Base-by-base conservation (phyloP, 2,888 invertebrate species). In the Hirtodrosophila confusa region DNA sequence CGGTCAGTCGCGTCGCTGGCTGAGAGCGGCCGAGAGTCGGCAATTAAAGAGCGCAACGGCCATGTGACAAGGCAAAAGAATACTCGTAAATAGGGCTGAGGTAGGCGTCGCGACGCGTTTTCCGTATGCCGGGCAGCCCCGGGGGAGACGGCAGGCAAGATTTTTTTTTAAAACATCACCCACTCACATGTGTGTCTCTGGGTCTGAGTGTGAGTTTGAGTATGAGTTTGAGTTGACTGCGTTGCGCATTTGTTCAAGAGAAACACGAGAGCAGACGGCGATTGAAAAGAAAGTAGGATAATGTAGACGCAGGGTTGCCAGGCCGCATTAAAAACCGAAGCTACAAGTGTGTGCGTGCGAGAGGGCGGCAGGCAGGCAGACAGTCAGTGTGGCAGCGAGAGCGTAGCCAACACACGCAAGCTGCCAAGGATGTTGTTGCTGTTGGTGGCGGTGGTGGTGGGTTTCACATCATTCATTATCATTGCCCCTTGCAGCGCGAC, bases 51-150 rank as follows among this genome's bases (percentile, higher is more conserved):
- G 79, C 77, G 80, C 86, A 77, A 78, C 78, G 82, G 68, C 77
- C 76, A 86, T 78, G 79, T 82, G 80, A 82, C 82, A 82, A 82
- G 67, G 80, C 86, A 80, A 65, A 86, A 80, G 68, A 74, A 77
- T 66, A 27, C 27, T 27, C 27, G 27, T 27, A 74, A 86, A 85
- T 85, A 78, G 87, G 82, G 83, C 78, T 69, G 78, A 84, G 84
- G 86, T 86, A 77, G 84, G 74, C 80, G 75, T 39, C 70, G 75
- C 51, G 55, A 29, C 48, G 69, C 75, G 61, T 58, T 47, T 57
- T 58, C 55, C 31, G 54, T 50, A 49, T 73, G 69, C 35, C 54
- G 17, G 41, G 29, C 36, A 48, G 74, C 45, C 45, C 54, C 51
- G 36, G 60, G 71, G 68, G 68, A 68, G 58, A 50, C 48, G 62